Conservation (phyloP, 2,888 invertebrate genomes). For the Copidosoma aretas region DNA sequence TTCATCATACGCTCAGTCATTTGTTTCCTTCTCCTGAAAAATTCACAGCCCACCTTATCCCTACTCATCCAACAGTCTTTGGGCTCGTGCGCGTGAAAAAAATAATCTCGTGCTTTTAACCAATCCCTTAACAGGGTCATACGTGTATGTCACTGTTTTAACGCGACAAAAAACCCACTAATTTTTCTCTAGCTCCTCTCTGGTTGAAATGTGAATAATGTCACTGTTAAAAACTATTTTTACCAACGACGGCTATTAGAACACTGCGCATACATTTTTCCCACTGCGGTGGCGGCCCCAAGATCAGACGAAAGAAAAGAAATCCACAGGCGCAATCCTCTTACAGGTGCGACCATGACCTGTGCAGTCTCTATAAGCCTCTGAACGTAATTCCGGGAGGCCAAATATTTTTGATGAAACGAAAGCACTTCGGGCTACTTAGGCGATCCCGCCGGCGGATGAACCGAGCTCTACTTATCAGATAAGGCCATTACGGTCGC, state of each 20-base stretch:
- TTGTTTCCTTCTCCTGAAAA: constrained; percentile 16
- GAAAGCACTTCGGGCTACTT: constrained; percentile 9
- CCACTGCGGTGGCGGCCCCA: too few relatives aligned
- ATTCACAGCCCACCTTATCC: constrained; percentile 10
- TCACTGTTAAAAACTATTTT: too few relatives aligned
- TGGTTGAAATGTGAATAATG: too few relatives aligned
- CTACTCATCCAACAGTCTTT: constrained; percentile 6
- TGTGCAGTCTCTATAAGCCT: neutral
- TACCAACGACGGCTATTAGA: too few relatives aligned
- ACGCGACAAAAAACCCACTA: too few relatives aligned
- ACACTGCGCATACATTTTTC: too few relatives aligned
- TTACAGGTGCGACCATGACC: neutral
- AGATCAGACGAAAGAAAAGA: neutral
- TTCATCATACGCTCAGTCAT: constrained; percentile 15
- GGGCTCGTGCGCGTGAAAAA: neutral
- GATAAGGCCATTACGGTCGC: neutral
- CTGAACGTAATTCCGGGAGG: neutral
- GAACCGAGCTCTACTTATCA: neutral
- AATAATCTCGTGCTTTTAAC: too few relatives aligned
- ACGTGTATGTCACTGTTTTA: too few relatives aligned
- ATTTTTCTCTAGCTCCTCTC: too few relatives aligned
- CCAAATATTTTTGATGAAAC: constrained; percentile 20
- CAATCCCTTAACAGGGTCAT: too few relatives aligned
- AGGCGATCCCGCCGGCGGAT: neutral
- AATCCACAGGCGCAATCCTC: neutral